Evolutionary conservation across 2,113 vertebrate genomes (phyloP).

Genomic region (Peromyscus maniculatus): DNA sequence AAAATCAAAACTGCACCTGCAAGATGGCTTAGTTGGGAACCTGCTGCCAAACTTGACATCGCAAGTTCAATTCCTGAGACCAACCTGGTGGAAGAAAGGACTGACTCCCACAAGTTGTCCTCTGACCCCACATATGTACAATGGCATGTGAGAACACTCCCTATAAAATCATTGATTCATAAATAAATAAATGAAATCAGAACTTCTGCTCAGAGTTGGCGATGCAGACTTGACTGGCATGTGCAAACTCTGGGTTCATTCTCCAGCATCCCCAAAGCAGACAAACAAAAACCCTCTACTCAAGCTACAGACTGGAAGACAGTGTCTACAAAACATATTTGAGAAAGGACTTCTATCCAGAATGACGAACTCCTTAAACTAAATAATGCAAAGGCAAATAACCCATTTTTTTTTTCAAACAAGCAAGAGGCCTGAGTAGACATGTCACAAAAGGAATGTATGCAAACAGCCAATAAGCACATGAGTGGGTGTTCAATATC

Average conservation of each 20-base stretch:
- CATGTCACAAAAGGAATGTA: conserved; percentile 48
- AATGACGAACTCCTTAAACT: background rate
- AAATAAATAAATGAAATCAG: background rate
- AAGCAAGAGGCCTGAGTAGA: background rate
- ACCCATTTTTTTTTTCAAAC: background rate
- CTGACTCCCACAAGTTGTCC: background rate
- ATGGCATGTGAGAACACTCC: background rate
- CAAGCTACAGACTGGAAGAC: background rate
- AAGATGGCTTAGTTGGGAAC: background rate
- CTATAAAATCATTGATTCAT: background rate
- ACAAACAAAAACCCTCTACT: background rate
- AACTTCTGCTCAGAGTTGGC: background rate
- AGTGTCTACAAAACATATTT: background rate
- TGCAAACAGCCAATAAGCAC: background rate
- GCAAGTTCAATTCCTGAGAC: background rate
- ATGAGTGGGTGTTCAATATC: background rate
- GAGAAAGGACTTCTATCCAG: background rate
- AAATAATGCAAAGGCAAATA: conserved; percentile 26
- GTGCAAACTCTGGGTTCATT: background rate
- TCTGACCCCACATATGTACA: background rate
- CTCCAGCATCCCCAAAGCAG: background rate
- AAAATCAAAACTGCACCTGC: background rate
- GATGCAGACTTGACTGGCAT: background rate
- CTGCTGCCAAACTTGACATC: background rate
- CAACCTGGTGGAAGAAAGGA: background rate